Percentiles rank a stretch among this genome's conserved stretches.
Conservation (phyloP, 2,113 vertebrate species). For the Ploceus nigricollis region DNA sequence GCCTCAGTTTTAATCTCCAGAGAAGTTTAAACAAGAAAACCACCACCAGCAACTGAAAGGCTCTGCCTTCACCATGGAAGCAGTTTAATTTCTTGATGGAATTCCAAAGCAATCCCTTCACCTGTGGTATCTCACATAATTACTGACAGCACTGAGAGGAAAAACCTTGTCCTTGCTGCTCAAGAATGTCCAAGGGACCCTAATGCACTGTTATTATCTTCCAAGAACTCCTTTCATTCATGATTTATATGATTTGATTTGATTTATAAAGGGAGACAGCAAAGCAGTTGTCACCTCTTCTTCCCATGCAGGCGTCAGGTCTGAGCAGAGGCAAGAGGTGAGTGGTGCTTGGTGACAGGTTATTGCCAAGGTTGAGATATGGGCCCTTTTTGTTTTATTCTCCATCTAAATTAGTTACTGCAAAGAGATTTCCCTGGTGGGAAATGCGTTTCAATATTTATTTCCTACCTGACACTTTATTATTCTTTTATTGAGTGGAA, state of each 20-base stretch:
- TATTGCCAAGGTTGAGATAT: constrained; percentile 31
- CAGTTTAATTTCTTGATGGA: neutral
- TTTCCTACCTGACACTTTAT: constrained; percentile 54
- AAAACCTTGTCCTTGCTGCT: neutral
- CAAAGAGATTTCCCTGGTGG: constrained; percentile 52
- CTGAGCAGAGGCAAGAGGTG: neutral
- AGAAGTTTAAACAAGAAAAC: neutral
- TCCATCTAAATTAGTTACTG: constrained; percentile 56
- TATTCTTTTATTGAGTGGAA: constrained; percentile 49
- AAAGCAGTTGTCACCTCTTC: neutral
- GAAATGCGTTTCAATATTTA: constrained; percentile 58
- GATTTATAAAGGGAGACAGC: neutral
- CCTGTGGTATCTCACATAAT: neutral
- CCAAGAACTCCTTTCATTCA: neutral
- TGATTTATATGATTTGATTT: neutral
- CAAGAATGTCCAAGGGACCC: neutral
- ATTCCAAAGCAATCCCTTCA: neutral
- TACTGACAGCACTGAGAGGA: neutral
- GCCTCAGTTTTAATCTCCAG: neutral
- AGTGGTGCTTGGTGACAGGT: neutral
- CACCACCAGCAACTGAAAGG: fast-evolving
- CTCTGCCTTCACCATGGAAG: neutral
- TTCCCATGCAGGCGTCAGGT: neutral
- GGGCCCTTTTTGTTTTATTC: constrained; percentile 46
- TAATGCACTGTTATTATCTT: neutral